Evolutionary conservation across 2,113 vertebrate genomes (phyloP), one percentile per base, ranked within the genome.

Genomic region (Penelope pileata): DNA sequence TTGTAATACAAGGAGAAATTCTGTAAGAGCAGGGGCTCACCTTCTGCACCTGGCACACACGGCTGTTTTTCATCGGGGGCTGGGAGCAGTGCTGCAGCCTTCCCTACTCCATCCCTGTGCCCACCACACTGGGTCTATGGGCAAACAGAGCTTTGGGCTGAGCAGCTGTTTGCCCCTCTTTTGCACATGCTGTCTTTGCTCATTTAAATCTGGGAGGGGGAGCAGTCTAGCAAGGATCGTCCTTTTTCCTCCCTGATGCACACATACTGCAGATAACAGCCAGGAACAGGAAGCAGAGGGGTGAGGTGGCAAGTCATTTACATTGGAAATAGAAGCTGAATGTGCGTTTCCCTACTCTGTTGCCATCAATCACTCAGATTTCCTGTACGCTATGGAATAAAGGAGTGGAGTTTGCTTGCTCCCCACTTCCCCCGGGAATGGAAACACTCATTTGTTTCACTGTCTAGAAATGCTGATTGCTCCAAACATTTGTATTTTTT

Each of bases 361-460:
- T 88, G 80, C 86, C 69, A 94, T 96, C 95, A 86, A 82, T 97
- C 94, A 96, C 72, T 94, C 70, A 8, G 40, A 72, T 88, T 96
- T 97, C 94, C 94, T 86, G 73, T 91, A 73, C 0, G 0, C 77
- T 66, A 14, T 0, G 2, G 90, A 96, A 75, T 27, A 90, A 70
- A 80, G 75, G 63, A 91, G 69, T 64, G 59, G 90, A 90, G 83
- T 75, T 90, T 64, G 48, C 83, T 86, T 67, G 85, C 73, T 96
- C 91, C 90, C 90, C 50, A 7, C 75, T 96, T 94, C 93, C 95
- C 95, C 70, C 0, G 9, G 91, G 86, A 88, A 68, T 96, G 83
- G 90, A 88, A 88, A 75, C 4, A 3, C 64, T 94, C 68, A 48
- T 90, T 94, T 91, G 60, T 95, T 96, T 96, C 83, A 16, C 59